phyloP scores from a whole-genome alignment of 92 coral and sea anemone species.

The Palythoa heliodiscus region DNA sequence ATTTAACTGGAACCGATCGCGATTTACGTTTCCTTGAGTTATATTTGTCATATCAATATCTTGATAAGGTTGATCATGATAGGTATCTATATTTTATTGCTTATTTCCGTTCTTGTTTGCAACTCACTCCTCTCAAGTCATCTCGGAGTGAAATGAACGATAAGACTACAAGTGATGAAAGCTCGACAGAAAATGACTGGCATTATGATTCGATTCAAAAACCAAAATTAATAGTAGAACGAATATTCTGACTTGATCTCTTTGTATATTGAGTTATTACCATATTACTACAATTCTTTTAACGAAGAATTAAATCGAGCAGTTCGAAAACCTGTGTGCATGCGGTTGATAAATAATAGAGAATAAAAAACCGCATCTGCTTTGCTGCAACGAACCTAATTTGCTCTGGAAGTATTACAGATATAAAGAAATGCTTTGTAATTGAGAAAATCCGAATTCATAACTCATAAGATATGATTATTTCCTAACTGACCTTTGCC shows the following conservation, averaged over 20 bases:
- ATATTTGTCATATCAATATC: constrained; percentile 18
- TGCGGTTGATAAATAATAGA: background rate
- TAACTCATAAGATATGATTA: background rate
- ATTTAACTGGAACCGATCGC: background rate
- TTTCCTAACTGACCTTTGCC: background rate
- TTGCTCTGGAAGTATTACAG: constrained; percentile 5
- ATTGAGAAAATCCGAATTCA: constrained; percentile 3
- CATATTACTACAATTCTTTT: background rate
- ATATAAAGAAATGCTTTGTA: background rate
- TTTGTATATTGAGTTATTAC: background rate
- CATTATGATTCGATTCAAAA: background rate
- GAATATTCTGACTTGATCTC: background rate
- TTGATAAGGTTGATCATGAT: constrained; percentile 37
- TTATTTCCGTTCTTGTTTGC: constrained; percentile 31
- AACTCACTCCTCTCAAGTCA: constrained; percentile 6
- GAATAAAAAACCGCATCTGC: background rate
- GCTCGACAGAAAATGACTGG: constrained; percentile 18
- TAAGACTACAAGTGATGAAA: constrained; percentile 23
- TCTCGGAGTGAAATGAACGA: background rate
- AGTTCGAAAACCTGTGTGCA: background rate
- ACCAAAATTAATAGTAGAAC: background rate
- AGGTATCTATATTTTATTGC: constrained; percentile 44
- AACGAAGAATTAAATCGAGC: background rate
- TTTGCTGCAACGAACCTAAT: background rate
- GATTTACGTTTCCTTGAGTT: constrained; percentile 12